These are phyloP conservation scores for Dinoponera quadriceps DNA, from an alignment of 1,140 invertebrate species.

Conservation along the genomic window DNA sequence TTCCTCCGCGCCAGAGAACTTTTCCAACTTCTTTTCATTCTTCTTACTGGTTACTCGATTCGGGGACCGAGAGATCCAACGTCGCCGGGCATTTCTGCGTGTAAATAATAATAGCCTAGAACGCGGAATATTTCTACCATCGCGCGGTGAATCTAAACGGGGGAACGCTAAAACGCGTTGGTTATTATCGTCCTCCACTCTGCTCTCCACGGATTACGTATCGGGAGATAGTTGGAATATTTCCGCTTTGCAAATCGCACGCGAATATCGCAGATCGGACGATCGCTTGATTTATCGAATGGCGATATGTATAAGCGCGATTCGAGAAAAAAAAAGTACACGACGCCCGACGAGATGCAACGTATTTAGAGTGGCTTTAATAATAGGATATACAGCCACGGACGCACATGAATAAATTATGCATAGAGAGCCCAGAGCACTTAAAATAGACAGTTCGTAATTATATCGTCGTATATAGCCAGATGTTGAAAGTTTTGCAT, in stretches of 20 bases:
- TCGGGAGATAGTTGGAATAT: not conserved
- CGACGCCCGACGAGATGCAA: not conserved
- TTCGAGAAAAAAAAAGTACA: conserved; percentile 3
- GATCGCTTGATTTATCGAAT: not conserved
- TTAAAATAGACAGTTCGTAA: conserved; percentile 44
- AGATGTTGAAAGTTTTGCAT: not conserved
- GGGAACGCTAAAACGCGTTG: not conserved
- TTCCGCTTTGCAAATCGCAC: too few relatives aligned
- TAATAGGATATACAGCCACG: conserved; percentile 13
- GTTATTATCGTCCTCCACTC: not conserved
- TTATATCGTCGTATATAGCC: conserved; percentile 34
- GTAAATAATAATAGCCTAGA: conserved; percentile 13
- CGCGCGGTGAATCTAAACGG: not conserved
- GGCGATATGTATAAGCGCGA: not conserved
- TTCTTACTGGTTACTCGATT: conserved; percentile 10
- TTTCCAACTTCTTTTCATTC: conserved; percentile 39
- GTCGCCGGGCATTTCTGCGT: not conserved
- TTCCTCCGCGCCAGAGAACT: conserved; percentile 41
- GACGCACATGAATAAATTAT: not conserved
- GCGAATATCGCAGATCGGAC: not conserved
- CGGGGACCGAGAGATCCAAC: not conserved
- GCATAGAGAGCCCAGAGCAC: conserved; percentile 6
- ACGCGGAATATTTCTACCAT: not conserved
- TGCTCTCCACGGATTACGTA: not conserved
- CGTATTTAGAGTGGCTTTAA: conserved; percentile 23